Base-by-base conservation (phyloP, 2,113 vertebrate genomes). In the Elanoides forficatus region DNA sequence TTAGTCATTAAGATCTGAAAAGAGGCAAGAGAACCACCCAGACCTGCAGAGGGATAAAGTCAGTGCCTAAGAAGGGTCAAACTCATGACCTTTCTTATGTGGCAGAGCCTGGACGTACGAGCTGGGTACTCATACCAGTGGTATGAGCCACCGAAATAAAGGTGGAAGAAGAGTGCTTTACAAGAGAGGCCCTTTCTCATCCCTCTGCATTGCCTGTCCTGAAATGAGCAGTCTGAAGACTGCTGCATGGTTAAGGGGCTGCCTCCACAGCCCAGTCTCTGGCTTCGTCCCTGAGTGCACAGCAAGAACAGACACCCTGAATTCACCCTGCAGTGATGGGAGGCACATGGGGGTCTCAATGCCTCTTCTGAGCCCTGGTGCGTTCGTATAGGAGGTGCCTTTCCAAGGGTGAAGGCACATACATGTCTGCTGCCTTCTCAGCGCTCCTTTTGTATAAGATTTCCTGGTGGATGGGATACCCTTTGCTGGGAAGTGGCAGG, bases 311-410 rank as follows among this genome's bases (percentile, higher is more conserved):
- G 30, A 22, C 4, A 15, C 25, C 22, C 34, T 47, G 21, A 73
- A 71, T 72, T 85, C 66, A 65, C 21, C 13, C 27, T 87, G 27
- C 34, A 63, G 8, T 27, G 20, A 30, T 32, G 26, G 1, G 6
- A 29, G 30, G 27, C 26, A 42, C 7, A 12, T 0, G 0, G 30
- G 10, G 11, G 6, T 56, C 62, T 82, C 59, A 36, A 26, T 26
- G 32, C 27, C 58, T 80, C 7, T 45, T 83, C 58, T 83, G 74
- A 86, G 5, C 43, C 34, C 19, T 63, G 48, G 11, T 32, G 23
- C 1, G 1, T 65, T 67, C 3, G 3, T n/a, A 43, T 6, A 55
- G 22, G 11, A 78, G n/a, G 4, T 91, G 23, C 6, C 25, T 40
- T 88, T 59, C 79, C 18, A 43, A 56, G 15, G 27, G 9, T 65